Evolutionary conservation across 2,113 vertebrate genomes (phyloP).

Genomic region (Melanostigma gelatinosum): DNA sequence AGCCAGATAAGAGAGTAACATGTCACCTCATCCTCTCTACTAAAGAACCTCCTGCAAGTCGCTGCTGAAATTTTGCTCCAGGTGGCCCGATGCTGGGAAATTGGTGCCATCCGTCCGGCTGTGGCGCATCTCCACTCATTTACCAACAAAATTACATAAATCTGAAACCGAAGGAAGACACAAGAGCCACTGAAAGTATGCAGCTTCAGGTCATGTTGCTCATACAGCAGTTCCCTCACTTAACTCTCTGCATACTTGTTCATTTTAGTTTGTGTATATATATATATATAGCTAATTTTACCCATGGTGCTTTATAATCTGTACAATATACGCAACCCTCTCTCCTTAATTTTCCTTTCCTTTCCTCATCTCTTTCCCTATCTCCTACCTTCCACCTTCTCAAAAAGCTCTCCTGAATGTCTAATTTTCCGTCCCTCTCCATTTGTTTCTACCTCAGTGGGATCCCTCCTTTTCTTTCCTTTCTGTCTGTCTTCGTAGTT

Average conservation of each 20-base stretch:
- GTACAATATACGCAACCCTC: background rate
- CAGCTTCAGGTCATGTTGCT: background rate
- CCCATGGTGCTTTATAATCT: background rate
- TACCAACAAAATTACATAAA: slow-evolving; percentile 31
- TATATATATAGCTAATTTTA: too few relatives aligned
- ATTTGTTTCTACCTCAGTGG: background rate
- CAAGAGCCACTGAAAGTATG: background rate
- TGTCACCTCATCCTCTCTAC: slow-evolving; percentile 13
- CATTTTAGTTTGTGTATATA: background rate
- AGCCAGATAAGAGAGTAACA: slow-evolving; percentile 20
- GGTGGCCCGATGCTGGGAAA: slow-evolving; percentile 27
- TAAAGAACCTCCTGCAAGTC: slow-evolving; percentile 14
- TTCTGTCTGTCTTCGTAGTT: background rate
- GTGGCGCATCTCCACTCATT: slow-evolving; percentile 15
- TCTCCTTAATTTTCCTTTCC: background rate
- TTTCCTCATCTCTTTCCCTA: background rate
- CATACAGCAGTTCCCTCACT: background rate
- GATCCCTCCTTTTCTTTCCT: background rate
- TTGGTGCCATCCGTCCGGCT: slow-evolving; percentile 40
- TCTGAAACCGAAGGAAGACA: background rate
- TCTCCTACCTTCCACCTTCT: background rate
- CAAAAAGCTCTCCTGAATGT: background rate
- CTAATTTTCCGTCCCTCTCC: background rate
- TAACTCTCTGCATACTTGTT: background rate
- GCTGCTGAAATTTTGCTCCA: slow-evolving; percentile 11